Evolutionary conservation across 1,140 invertebrate genomes (phyloP).

Genomic region (Apocrypta bakeri): DNA sequence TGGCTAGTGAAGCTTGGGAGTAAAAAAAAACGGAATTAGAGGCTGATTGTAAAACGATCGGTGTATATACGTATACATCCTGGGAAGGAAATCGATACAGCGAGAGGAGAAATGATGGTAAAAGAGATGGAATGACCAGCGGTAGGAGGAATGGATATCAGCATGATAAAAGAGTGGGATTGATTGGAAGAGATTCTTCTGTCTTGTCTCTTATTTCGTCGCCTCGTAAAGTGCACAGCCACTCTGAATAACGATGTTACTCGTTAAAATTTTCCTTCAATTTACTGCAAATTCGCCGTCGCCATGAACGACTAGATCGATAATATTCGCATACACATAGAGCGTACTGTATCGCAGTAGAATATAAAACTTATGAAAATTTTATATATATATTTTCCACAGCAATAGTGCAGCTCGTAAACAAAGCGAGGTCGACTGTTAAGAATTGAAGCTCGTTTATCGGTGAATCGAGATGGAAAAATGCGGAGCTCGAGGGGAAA

Average conservation of each 20-base stretch:
- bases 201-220: not conserved
- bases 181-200: not conserved
- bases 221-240: not conserved
- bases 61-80: no score
- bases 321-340: no score
- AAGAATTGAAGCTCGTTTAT: constrained; percentile 13
- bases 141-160: not conserved
- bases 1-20: not conserved
- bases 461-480: constrained; percentile 19
- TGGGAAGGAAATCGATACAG: not conserved
- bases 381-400: not conserved
- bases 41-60: not conserved
- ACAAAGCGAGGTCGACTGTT: not conserved
- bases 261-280: not conserved
- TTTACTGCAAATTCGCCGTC: not conserved
- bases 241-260: not conserved
- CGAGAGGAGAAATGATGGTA: not conserved
- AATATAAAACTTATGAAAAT: not conserved
- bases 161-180: not conserved
- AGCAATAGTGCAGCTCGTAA: not conserved
- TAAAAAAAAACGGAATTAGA: not conserved
- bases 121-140: not conserved
- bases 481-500: not conserved
- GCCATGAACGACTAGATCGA: not conserved
- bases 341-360: no score